Percentiles rank a stretch among this genome's conserved stretches.
Conservation (phyloP, 2,888 invertebrate species). For the Drosophila mulleri region DNA sequence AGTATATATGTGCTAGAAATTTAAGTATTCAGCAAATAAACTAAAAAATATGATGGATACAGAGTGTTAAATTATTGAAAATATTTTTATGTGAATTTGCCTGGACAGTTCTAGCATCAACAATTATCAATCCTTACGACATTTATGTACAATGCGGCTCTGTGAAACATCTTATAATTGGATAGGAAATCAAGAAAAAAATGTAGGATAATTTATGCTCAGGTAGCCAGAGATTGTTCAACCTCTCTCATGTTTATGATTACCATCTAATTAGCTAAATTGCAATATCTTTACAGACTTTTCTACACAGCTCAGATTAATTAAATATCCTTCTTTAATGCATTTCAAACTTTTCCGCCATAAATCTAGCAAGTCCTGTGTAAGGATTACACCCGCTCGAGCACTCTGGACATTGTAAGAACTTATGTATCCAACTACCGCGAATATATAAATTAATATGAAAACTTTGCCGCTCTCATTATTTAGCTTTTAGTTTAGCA, state of each 20-base stretch:
- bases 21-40: neutral
- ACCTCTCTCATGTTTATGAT: too few species aligned
- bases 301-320: neutral
- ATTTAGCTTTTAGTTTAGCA: conserved; percentile 14
- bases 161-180: too few species aligned
- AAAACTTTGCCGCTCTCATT: conserved; percentile 16
- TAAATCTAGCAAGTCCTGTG: neutral
- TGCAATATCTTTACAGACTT: neutral
- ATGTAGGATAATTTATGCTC: too few species aligned
- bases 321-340: neutral
- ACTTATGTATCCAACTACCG: neutral
- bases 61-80: too few species aligned
- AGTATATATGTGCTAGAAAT: neutral
- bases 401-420: neutral
- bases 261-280: neutral
- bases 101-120: too few species aligned
- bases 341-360: neutral
- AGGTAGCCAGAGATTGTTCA: too few species aligned
- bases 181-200: too few species aligned
- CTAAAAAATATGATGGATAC: neutral
- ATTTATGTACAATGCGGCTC: too few species aligned
- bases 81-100: too few species aligned
- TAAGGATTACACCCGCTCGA: neutral
- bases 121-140: neutral
- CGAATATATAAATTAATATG: conserved; percentile 35